Conservation (phyloP, 2,888 invertebrate species). For the Prosapia bicincta region DNA sequence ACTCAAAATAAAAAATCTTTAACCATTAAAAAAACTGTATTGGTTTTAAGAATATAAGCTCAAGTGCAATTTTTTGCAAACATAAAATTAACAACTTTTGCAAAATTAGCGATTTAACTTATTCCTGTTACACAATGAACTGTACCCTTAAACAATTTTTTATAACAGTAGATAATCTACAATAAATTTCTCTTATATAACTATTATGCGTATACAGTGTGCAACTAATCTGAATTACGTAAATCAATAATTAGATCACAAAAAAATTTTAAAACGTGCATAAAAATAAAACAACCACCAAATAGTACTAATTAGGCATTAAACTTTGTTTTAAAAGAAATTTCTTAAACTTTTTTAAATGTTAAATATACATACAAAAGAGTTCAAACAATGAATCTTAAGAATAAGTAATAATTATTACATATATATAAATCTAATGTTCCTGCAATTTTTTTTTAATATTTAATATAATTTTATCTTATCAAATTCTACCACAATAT, state of each 20-base stretch:
- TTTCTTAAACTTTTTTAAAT: neutral
- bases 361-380: neutral
- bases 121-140: neutral
- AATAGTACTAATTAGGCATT: neutral
- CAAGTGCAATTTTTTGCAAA: neutral
- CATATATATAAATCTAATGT: neutral
- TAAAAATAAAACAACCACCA: neutral
- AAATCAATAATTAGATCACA: no score
- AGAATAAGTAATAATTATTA: neutral
- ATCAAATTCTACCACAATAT: neutral
- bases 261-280: neutral
- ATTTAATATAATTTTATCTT: neutral
- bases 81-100: neutral
- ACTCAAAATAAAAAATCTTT: neutral
- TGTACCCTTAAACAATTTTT: neutral
- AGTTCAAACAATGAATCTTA: no score
- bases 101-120: neutral
- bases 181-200: neutral
- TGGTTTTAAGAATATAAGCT: no score
- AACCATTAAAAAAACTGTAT: no score
- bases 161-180: neutral
- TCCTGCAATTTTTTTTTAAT: neutral
- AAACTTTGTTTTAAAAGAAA: neutral
- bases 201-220: conserved; percentile 28
- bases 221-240: no score